Conservation (phyloP, 2,113 vertebrate genomes). For the Brienomyrus brachyistius region DNA sequence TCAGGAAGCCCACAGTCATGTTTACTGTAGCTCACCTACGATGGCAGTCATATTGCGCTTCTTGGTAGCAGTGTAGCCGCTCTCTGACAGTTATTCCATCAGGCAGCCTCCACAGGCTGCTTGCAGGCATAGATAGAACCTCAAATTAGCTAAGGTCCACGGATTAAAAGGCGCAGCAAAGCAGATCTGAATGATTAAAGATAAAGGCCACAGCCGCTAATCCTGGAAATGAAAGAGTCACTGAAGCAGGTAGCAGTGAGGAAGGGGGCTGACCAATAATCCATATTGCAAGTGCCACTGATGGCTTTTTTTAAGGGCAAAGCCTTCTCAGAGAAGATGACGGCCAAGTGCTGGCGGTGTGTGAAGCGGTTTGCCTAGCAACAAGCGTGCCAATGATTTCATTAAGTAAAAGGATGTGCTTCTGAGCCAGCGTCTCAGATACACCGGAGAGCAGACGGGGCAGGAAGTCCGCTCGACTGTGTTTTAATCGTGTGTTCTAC, state of each 20-base stretch:
- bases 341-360: not conserved
- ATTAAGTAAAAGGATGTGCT: not conserved
- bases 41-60: not conserved
- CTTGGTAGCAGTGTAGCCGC: not conserved
- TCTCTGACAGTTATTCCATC: not conserved
- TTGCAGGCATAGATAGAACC: not conserved
- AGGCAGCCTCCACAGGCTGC: not conserved
- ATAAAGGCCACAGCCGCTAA: not conserved
- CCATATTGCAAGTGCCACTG: not conserved
- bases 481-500: not conserved
- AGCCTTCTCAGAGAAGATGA: not conserved
- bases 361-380: not conserved
- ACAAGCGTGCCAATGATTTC: not conserved
- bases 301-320: not conserved
- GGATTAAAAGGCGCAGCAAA: slow-evolving; percentile 11
- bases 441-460: not conserved
- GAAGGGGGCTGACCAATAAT: not conserved
- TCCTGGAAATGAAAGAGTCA: slow-evolving; percentile 15
- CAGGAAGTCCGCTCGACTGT: not conserved
- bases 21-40: not conserved
- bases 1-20: not conserved
- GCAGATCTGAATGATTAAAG: slow-evolving; percentile 1
- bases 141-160: slow-evolving; percentile 9
- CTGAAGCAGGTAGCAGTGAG: not conserved
- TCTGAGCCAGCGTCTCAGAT: not conserved